Base-by-base conservation (phyloP, 1,140 invertebrate species). In the Parasteatoda tepidariorum region DNA sequence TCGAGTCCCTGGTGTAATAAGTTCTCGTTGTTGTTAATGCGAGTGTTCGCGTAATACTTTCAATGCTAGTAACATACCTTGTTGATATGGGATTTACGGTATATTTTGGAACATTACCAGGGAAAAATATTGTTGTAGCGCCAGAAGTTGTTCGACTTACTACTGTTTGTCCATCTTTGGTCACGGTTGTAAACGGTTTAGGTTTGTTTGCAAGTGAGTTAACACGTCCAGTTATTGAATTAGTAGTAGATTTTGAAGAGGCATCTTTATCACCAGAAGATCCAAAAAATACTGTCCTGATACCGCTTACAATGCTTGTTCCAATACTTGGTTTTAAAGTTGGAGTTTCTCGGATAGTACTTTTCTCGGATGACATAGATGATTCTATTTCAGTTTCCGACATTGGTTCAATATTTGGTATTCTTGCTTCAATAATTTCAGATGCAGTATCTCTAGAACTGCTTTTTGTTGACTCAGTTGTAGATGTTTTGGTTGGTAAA, bases 1-100 rank as follows among this genome's bases (percentile, higher is more conserved):
- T 86, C 30, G 75, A 62, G 31, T 87, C 86, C n/a, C 86, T 68
- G 2, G 86, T 87, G 31, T 87, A 87, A 68, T 86, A 87, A 13
- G 86, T 85, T 71, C 83, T 86, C 4, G 86, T 87, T 2, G 85
- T 87, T 4, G 86, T 87, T 11, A 87, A 66, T 11, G 84, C 79
- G 18, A 87, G 34, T n/a, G 85, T 87, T 70, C 85, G 61, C 26
- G 86, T 87, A 13, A 79, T 84, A 22, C 74, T 73, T 75, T 87
- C 86, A 62, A 87, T 85, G 61, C 84, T 86, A 3, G 86, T 87
- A 13, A 86, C 57, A 33, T 84, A 87, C 24, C 67, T 48, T 33
- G 86, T 87, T 18, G 76, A 66, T 26, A 68, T 55, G 0, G 41
- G 22, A 15, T 68, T 78, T 33, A 30, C 33, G 22, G 71, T 55